phyloP scores from a whole-genome alignment of 1,140 invertebrate species.

The Lerema accius region DNA sequence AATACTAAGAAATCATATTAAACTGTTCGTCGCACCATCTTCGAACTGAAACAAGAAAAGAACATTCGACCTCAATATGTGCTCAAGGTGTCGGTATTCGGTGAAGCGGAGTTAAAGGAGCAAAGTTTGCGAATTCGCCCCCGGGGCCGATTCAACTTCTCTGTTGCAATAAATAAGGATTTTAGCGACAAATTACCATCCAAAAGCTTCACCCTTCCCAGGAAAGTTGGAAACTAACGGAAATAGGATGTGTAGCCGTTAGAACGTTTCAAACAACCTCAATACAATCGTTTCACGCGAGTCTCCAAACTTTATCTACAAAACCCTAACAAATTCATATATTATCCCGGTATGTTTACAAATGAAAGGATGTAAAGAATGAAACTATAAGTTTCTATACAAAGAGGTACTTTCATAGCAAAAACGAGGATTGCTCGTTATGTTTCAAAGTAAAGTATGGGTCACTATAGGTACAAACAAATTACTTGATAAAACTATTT shows the following conservation, averaged over 20 bases:
- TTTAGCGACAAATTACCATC: slow-evolving; percentile 79
- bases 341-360: too few relatives aligned
- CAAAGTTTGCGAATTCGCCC: slow-evolving; percentile 72
- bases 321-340: too few relatives aligned
- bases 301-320: background rate
- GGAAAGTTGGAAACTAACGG: slow-evolving; percentile 64
- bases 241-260: slow-evolving; percentile 54
- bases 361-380: too few relatives aligned
- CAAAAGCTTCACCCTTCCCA: slow-evolving; percentile 69
- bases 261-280: slow-evolving; percentile 40
- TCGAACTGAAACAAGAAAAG: slow-evolving; percentile 74
- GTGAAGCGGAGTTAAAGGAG: slow-evolving; percentile 74
- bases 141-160: slow-evolving; percentile 75
- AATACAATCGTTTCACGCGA: slow-evolving; percentile 43
- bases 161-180: slow-evolving; percentile 80
- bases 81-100: slow-evolving; percentile 72
- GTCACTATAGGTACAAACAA: too few relatives aligned
- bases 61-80: slow-evolving; percentile 77
- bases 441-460: too few relatives aligned
- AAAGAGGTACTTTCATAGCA: too few relatives aligned
- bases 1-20: slow-evolving; percentile 71
- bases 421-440: too few relatives aligned
- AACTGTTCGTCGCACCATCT: slow-evolving; percentile 65
- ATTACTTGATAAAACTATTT: too few relatives aligned
- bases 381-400: too few relatives aligned